Evolutionary conservation across 2,797 vertebrate genomes (phyloP).

Genomic region (Malacoraja senta): DNA sequence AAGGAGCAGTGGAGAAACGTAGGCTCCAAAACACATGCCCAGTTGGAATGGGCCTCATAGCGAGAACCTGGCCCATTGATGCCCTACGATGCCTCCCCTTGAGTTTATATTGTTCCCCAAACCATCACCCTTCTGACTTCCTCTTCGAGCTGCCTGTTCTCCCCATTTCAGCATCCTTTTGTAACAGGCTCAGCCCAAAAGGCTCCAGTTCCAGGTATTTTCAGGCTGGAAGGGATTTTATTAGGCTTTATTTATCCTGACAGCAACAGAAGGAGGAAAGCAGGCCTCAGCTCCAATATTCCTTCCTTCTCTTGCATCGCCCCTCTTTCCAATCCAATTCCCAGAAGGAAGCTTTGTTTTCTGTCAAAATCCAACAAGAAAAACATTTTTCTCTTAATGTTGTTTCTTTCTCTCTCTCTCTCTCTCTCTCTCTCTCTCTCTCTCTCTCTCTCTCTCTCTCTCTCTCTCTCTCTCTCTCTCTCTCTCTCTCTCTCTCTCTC

Average conservation of each 20-base stretch:
- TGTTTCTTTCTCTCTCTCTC: neutral
- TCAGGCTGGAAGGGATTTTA: too few species aligned
- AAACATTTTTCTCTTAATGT: neutral
- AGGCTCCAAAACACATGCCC: neutral
- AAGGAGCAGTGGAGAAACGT: neutral
- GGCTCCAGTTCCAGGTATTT: too few species aligned
- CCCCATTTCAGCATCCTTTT: neutral
- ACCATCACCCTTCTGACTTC: neutral
- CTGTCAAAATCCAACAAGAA: neutral
- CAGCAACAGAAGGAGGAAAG: neutral
- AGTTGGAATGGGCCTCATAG: neutral
- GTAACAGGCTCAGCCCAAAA: too few species aligned
- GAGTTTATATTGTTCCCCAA: neutral
- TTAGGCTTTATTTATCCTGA: too few species aligned
- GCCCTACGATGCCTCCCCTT: neutral
- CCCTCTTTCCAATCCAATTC: neutral
- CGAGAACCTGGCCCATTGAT: neutral
- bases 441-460: too few species aligned
- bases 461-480: too few species aligned
- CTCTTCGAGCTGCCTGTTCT: neutral
- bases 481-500: too few species aligned
- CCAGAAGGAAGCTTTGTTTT: neutral
- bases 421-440: neutral
- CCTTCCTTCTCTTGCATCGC: neutral
- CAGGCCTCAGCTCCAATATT: neutral